Percentiles rank a stretch among this genome's conserved stretches.
These are phyloP conservation scores for Muscina levida DNA, from an alignment of 2,888 invertebrate species.

Conservation along the genomic window DNA sequence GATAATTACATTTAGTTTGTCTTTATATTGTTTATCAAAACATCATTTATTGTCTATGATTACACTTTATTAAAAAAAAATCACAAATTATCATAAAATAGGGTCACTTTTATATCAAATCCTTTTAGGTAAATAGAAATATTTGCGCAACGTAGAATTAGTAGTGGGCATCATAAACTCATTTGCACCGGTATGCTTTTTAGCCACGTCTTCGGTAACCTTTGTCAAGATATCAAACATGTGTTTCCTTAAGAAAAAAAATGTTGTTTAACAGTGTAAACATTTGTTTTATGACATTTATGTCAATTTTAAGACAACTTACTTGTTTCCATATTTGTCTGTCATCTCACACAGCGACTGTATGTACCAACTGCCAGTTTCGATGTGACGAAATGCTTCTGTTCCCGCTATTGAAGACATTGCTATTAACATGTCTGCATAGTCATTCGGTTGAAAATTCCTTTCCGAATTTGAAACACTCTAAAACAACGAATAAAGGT, in stretches of 20 bases:
- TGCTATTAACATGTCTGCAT: conserved; percentile 74
- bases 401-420: conserved; percentile 77
- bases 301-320: not conserved
- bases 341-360: conserved; percentile 73
- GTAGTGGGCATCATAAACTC: conserved; percentile 74
- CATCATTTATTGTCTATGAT: no score
- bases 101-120: conserved; percentile 32
- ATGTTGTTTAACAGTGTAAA: no score
- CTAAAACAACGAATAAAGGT: conserved; percentile 29
- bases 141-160: conserved; percentile 70
- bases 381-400: conserved; percentile 74
- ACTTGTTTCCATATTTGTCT: conserved; percentile 67
- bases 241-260: conserved; percentile 70
- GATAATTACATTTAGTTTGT: no score
- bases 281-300: not conserved
- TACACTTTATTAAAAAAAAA: no score
- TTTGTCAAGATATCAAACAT: conserved; percentile 74
- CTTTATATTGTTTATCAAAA: no score
- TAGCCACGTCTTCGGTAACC: conserved; percentile 70
- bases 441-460: conserved; percentile 55
- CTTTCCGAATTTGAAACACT: conserved; percentile 34
- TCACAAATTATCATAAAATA: no score
- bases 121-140: conserved; percentile 72
- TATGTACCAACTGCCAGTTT: conserved; percentile 78
- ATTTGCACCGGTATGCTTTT: conserved; percentile 69